phyloP scores from a whole-genome alignment of 2,888 invertebrate genomes.

The Azorinus chamasolen region DNA sequence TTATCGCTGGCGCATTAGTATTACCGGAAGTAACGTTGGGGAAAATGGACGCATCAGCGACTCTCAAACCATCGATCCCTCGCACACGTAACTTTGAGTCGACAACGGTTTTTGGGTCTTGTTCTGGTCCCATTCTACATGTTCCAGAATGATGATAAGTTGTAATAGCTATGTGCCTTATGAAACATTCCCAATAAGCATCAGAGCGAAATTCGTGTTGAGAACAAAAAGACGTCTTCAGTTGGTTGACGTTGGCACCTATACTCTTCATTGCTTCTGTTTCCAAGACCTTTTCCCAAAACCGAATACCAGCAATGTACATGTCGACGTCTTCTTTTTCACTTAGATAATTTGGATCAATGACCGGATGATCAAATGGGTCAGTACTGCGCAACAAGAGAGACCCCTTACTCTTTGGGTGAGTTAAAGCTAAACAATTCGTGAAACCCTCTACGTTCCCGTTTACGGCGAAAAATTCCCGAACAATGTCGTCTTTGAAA shows the following conservation, averaged over 20 bases:
- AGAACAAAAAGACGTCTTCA: conserved; percentile 42
- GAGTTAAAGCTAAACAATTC: conserved; percentile 5
- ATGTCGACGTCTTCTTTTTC: conserved; percentile 16
- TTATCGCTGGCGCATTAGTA: conserved; percentile 38
- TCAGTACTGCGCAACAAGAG: conserved; percentile 14
- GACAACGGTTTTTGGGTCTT: conserved; percentile 88
- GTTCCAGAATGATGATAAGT: conserved; percentile 91
- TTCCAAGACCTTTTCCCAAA: conserved; percentile 19
- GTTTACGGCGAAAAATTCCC: not conserved
- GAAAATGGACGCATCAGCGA: conserved; percentile 47
- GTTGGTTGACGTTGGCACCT: conserved; percentile 45
- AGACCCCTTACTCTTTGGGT: conserved; percentile 31
- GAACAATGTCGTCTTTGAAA: conserved; percentile 1
- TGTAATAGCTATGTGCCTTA: conserved; percentile 33
- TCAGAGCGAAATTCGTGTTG: conserved; percentile 31
- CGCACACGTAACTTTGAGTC: conserved; percentile 87
- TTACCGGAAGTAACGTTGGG: conserved; percentile 38
- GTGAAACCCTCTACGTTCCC: conserved; percentile 13
- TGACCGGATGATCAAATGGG: conserved; percentile 32
- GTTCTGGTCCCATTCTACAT: conserved; percentile 89
- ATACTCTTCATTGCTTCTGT: conserved; percentile 48
- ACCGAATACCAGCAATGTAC: conserved; percentile 14
- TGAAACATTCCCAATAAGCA: conserved; percentile 50
- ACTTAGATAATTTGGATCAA: conserved; percentile 35
- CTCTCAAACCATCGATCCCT: conserved; percentile 33